A percentile compares a stretch with the other conserved stretches of the same genome.
phyloP scores from a whole-genome alignment of 2,797 vertebrate species.

The Phalloptychus januarius region DNA sequence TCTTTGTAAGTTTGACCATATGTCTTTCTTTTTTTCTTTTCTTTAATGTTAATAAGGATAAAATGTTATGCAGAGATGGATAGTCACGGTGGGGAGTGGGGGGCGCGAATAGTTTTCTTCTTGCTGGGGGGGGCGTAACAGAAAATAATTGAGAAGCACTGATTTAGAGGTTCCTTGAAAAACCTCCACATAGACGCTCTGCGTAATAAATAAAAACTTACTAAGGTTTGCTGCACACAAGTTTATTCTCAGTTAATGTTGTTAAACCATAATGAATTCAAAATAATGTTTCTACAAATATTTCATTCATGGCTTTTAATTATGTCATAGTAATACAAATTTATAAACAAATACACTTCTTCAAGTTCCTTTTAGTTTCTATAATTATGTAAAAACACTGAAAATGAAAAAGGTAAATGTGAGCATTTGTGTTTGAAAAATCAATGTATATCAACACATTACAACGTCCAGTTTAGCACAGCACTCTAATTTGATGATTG shows the following conservation, averaged over 20 bases:
- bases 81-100: too few species aligned
- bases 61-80: too few species aligned
- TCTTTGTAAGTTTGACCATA: too few species aligned
- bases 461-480: neutral
- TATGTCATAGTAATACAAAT: neutral
- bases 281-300: neutral
- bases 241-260: constrained; percentile 12
- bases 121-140: too few species aligned
- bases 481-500: neutral
- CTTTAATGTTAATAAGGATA: too few species aligned
- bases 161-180: neutral
- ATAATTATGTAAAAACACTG: neutral
- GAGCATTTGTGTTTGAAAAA: neutral
- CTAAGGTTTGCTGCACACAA: constrained; percentile 21
- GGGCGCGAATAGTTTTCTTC: too few species aligned
- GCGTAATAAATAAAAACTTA: neutral
- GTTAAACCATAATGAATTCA: neutral
- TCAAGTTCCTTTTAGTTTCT: neutral
- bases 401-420: neutral
- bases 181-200: neutral
- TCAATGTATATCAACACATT: neutral
- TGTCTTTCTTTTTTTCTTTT: too few species aligned
- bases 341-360: neutral
- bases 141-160: too few species aligned
- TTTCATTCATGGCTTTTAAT: neutral